These are phyloP conservation scores for Erebia epiphron DNA, from an alignment of 2,888 invertebrate species.

Conservation along the genomic window DNA sequence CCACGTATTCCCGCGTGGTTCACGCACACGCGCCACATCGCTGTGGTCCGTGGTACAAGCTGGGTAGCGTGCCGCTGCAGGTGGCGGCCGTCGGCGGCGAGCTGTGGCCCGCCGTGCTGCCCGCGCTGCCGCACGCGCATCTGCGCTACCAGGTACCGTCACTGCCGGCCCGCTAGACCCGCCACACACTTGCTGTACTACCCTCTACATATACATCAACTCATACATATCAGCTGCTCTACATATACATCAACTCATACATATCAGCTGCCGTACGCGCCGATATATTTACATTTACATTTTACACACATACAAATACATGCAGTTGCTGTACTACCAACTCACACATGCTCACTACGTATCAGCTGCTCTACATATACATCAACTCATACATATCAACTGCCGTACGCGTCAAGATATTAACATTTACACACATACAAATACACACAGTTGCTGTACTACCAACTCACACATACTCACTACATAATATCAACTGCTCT, in stretches of 20 bases:
- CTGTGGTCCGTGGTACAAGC: conserved; percentile 23
- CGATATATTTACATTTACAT: no score
- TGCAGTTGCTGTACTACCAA: no score
- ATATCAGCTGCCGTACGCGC: not conserved
- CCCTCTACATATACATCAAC: not conserved
- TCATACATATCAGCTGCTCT: not conserved
- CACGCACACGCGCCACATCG: not conserved
- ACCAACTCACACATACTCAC: no score
- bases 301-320: no score
- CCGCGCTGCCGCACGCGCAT: conserved; percentile 57
- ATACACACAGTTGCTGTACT: no score
- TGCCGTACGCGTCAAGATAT: no score
- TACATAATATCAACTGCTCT: not conserved
- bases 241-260: not conserved
- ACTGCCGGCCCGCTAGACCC: conserved; percentile 13
- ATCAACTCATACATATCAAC: no score
- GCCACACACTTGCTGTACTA: not conserved
- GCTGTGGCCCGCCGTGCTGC: conserved; percentile 70
- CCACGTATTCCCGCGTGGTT: not conserved
- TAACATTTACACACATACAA: no score
- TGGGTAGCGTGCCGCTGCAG: conserved; percentile 43
- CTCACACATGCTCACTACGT: no score
- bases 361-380: no score
- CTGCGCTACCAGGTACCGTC: conserved; percentile 68
- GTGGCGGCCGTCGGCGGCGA: conserved; percentile 56